Evolutionary conservation across 2,888 invertebrate species (phyloP), one percentile per base, ranked within the genome.

Genomic region (Tipula vernalis): DNA sequence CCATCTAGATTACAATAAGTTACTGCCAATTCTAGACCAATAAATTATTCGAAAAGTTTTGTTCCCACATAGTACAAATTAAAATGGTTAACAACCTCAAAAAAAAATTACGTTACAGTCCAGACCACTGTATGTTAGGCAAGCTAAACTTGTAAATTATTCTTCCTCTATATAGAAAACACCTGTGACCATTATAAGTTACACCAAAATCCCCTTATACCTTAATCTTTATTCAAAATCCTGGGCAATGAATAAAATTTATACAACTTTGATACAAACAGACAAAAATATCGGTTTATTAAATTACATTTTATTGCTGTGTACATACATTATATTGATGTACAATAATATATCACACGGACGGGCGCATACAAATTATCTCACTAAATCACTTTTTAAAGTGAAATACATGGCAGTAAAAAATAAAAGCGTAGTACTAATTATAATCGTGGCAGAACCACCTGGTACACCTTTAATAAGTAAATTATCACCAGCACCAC

Each of bases 391-490:
- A 71, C 71, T 28, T 71, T 28, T 28, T 28, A 71, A 10, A 3
- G 28, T 71, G 12, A 28, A 71, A 71, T 71, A 71, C 12, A 28
- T 2, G 10, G 28, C 12, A 28, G 71, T 71, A 71, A 71, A 71
- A 28, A 71, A 28, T 71, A 71, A 28, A 10, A 28, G 10, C 28
- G 71, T 6, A 8, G 71, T 71, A 71, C 71, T 71, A 28, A 71
- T 71, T 10, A 18, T 4, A 28, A 71, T 8, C n/a, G 8, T 44
- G 0, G 12, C 13, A 13, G 86, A 36, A 13, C 88, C 88, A 42
- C 87, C 88, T 18, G 90, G 91, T 42, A 92, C 92, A 5, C 93
- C 93, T 2, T 92, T 92, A 5, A 93, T 93, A 0, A 93, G 90
- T 87, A 92, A 89, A 88, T 93, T 93, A 18, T 89, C 88, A 42